Base-by-base conservation (phyloP, 1,140 invertebrate genomes). In the Amphibalanus amphitrite region DNA sequence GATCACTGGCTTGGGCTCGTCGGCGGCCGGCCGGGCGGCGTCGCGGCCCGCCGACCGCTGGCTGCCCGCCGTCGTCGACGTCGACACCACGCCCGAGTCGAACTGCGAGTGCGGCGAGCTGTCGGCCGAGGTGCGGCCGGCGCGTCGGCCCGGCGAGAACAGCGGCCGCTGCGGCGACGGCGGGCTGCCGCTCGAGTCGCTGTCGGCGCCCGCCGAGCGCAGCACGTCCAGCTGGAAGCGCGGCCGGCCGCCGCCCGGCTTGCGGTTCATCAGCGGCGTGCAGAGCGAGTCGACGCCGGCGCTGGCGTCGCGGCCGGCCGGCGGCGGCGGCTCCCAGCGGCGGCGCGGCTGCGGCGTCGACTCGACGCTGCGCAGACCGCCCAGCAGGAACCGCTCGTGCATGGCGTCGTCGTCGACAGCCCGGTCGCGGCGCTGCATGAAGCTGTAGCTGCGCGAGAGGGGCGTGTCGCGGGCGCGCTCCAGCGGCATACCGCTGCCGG, bases 341-440 rank as follows among this genome's bases (percentile, higher is more conserved):
- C 79, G 70, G n/a, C 79, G 74, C 30, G 78, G 74, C 75, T 77
- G 77, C 71, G 81, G 79, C 30, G 80, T 81, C 30, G 80, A 81
- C 71, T 82, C 80, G 20, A 81, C 78, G 40, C 79, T 80, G 67
- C 79, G 75, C 73, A 80, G 77, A 29, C 76, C 78, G 30, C 73
- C 77, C 40, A 83, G 76, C 29, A 90, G 86, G 77, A 90, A 90
- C 75, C 89, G 89, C 77, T 90, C 89, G 78, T 90, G 89, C 89
- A 90, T 90, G 0, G 88, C 88, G 80, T 90, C 89, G 76, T 90
- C 88, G 74, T 81, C 80, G 72, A 28, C 59, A 1, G 38, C 26
- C 8, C 28, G n/a, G 23, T 70, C 59, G 15, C 73, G 75, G 74
- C 77, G 86, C 81, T 81, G 88, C 80, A 90, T 88, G 74, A 90